Evolutionary conservation across 2,113 vertebrate species (phyloP).

Genomic region (Corvus hawaiiensis): DNA sequence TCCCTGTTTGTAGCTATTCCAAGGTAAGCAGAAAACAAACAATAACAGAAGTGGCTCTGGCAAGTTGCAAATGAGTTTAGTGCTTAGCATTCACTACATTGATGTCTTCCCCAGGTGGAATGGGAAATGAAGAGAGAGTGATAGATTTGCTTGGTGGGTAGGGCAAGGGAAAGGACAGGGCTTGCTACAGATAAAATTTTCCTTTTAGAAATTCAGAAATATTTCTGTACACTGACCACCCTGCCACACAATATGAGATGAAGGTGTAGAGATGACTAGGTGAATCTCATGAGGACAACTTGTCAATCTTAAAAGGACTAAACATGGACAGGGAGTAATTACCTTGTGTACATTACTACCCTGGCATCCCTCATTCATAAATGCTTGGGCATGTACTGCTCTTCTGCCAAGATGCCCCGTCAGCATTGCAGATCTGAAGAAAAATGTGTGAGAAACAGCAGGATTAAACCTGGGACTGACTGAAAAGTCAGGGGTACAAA

Average conservation of each 20-base stretch:
- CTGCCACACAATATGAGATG: background rate
- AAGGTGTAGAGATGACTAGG: background rate
- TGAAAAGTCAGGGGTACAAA: background rate
- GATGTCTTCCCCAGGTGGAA: background rate
- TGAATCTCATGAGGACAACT: background rate
- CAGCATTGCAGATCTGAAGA: background rate
- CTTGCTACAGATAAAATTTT: background rate
- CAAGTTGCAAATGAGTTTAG: slow-evolving; percentile 7
- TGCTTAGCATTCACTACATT: slow-evolving; percentile 12
- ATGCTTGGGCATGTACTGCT: background rate
- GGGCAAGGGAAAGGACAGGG: slow-evolving; percentile 23
- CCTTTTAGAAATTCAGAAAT: background rate
- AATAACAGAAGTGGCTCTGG: background rate
- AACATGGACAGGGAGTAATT: background rate
- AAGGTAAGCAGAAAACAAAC: background rate
- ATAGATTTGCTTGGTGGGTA: background rate
- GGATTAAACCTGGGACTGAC: background rate
- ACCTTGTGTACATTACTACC: background rate
- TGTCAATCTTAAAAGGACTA: slow-evolving; percentile 38
- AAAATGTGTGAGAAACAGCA: background rate
- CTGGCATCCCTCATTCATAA: background rate
- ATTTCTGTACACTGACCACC: background rate
- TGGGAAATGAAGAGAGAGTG: slow-evolving; percentile 7
- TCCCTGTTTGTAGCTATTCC: background rate
- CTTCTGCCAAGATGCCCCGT: background rate